Evolutionary conservation across 2,113 vertebrate species (phyloP).

Genomic region (Gymnarchus niloticus): DNA sequence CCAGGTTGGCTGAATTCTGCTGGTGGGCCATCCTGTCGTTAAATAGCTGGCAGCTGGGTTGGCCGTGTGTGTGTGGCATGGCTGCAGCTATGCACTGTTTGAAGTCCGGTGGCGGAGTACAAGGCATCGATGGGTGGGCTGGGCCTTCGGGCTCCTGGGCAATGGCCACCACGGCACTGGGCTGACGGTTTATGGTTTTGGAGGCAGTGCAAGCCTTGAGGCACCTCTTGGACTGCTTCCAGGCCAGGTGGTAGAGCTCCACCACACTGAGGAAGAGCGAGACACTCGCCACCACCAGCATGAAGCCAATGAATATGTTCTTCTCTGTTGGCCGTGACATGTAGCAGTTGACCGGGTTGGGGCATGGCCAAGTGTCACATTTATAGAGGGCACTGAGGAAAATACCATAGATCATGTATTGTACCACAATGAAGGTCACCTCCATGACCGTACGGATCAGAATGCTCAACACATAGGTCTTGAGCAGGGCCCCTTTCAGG

Average conservation of each 20-base stretch:
- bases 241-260: constrained; percentile 85
- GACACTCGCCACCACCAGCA: constrained; percentile 79
- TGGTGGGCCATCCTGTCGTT: constrained; percentile 72
- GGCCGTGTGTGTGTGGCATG: constrained; percentile 46
- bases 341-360: constrained; percentile 88
- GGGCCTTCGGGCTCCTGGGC: constrained; percentile 49
- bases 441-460: constrained; percentile 84
- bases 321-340: constrained; percentile 94
- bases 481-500: constrained; percentile 77
- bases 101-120: constrained; percentile 82
- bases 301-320: constrained; percentile 95
- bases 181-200: constrained; percentile 33
- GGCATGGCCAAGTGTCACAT: constrained; percentile 81
- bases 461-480: constrained; percentile 87
- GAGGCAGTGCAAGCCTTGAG: constrained; percentile 25
- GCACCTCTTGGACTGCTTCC: constrained; percentile 75
- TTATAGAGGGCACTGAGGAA: constrained; percentile 81
- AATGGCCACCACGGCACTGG: constrained; percentile 24
- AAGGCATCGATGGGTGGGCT: constrained; percentile 52
- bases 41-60: constrained; percentile 63
- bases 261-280: constrained; percentile 82
- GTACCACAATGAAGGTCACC: constrained; percentile 86
- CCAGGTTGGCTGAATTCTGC: constrained; percentile 84
- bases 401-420: constrained; percentile 84
- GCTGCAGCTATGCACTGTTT: constrained; percentile 70